Percentiles rank a stretch among this genome's conserved stretches.
Conservation (phyloP, 1,140 invertebrate genomes). For the Neodiprion fabricii region DNA sequence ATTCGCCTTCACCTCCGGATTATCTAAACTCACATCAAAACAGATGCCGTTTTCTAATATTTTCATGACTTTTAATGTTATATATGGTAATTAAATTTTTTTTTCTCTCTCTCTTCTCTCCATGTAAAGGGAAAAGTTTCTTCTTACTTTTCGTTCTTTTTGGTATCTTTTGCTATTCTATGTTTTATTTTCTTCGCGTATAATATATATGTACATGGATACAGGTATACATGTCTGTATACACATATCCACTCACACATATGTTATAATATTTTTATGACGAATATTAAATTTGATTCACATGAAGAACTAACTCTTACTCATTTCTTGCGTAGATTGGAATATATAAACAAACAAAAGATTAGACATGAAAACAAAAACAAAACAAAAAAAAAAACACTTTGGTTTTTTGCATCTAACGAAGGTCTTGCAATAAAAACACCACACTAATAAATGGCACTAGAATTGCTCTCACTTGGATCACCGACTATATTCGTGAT, state of each 20-base stretch:
- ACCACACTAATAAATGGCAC: slow-evolving; percentile 65
- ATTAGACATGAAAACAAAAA: slow-evolving; percentile 54
- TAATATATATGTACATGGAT: slow-evolving; percentile 22
- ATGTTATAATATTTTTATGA: slow-evolving; percentile 62
- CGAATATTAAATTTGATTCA: slow-evolving; percentile 58
- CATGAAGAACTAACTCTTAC: slow-evolving; percentile 59
- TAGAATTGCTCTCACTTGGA: slow-evolving; percentile 61
- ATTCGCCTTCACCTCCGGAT: slow-evolving; percentile 36
- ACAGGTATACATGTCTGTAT: slow-evolving; percentile 23
- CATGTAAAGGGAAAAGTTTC: slow-evolving; percentile 21
- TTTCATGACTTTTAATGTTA: slow-evolving; percentile 35
- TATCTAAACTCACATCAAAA: slow-evolving; percentile 51
- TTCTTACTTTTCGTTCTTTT: slow-evolving; percentile 19
- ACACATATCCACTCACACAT: slow-evolving; percentile 25
- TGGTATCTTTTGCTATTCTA: slow-evolving; percentile 22
- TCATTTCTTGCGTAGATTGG: slow-evolving; percentile 51
- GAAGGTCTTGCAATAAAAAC: slow-evolving; percentile 58
- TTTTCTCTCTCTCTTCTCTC: slow-evolving; percentile 13
- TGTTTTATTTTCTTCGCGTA: slow-evolving; percentile 21
- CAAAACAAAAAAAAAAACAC: slow-evolving; percentile 52
- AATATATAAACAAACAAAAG: slow-evolving; percentile 20
- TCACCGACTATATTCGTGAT: slow-evolving; percentile 53
- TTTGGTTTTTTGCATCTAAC: slow-evolving; percentile 59
- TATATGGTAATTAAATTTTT: too few species aligned
- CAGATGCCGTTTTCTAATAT: slow-evolving; percentile 47